Conservation (phyloP, 1,140 invertebrate genomes). For the Drosophila gunungcola region DNA sequence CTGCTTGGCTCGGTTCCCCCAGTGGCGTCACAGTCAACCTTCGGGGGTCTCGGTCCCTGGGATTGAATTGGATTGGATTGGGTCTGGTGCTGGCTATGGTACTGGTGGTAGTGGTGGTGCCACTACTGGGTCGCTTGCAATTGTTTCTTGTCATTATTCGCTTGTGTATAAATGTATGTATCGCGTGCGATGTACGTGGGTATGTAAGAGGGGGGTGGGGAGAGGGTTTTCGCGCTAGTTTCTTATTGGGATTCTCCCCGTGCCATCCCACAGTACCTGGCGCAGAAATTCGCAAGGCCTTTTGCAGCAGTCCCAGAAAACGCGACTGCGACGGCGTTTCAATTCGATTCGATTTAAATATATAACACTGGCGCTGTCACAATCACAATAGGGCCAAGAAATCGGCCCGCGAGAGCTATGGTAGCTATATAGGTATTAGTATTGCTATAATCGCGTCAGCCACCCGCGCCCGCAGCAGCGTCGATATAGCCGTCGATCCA, state of each 20-base stretch:
- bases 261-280: slow-evolving; percentile 60
- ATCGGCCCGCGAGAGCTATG: slow-evolving; percentile 34
- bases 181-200: slow-evolving; percentile 9
- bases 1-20: slow-evolving; percentile 46
- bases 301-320: slow-evolving; percentile 58
- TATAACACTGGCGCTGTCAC: slow-evolving; percentile 33
- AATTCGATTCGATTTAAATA: slow-evolving; percentile 57
- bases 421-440: neutral
- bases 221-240: slow-evolving; percentile 64
- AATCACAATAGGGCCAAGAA: slow-evolving; percentile 50
- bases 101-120: slow-evolving; percentile 10
- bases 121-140: slow-evolving; percentile 32
- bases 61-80: slow-evolving; percentile 9
- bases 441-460: slow-evolving; percentile 52
- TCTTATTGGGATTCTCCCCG: slow-evolving; percentile 52
- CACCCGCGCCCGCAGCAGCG: slow-evolving; percentile 44
- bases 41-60: slow-evolving; percentile 44
- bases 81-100: neutral
- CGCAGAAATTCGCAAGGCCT: slow-evolving; percentile 67
- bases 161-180: slow-evolving; percentile 13
- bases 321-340: slow-evolving; percentile 27
- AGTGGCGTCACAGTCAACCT: slow-evolving; percentile 74
- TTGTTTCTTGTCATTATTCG: slow-evolving; percentile 52
- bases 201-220: neutral
- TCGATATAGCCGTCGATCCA: slow-evolving; percentile 36